Base-by-base conservation (phyloP, 2,888 invertebrate species). In the Branchellion lobata region DNA sequence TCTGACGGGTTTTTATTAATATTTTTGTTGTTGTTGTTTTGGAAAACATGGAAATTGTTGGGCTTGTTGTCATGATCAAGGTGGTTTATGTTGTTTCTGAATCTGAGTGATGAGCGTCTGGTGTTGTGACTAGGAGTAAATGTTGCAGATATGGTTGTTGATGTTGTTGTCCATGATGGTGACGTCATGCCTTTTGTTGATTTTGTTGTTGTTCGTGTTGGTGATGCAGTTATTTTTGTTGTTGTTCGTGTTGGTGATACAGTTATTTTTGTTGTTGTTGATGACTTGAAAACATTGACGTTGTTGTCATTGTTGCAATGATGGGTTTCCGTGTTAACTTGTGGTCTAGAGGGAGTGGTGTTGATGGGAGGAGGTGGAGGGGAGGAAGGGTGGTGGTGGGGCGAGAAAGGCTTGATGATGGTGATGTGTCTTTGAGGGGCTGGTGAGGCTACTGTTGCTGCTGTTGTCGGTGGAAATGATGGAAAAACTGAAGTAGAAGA, bases 151-250 rank as follows among this genome's bases (percentile, higher is more conserved):
- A n/a, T n/a, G 1, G 53, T 29, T 31, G 33, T 29, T n/a, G 65
- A 11, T 65, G 65, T 65, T 65, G 65, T 65, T 65, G 65, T 65
- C 5, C 8, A 65, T 51, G 51, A 18, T 51, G 51, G 51, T 21
- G 21, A 51, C 51, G 21, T 51, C 51, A 14, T 21, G n/a, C n/a
- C n/a, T n/a, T n/a, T n/a, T n/a, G 65, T 65, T 65, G n/a, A 11
- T 65, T 27, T 65, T 29, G 24, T 11, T 5, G 65, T 65, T 11
- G 65, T 65, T 11, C 5, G 3, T 65, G 29, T n/a, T 5, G 29
- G 3, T 11, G 65, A 11, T 65, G 29, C 8, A 65, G 65, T 65
- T 65, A 8, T 65, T 65, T 27, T 65, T 29, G 24, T 11, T 5
- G 65, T 65, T 11, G 65, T 65, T 11, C 5, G 3, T 65, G 29